Evolutionary conservation across 2,113 vertebrate species (phyloP).

Genomic region (Cacatua alba): DNA sequence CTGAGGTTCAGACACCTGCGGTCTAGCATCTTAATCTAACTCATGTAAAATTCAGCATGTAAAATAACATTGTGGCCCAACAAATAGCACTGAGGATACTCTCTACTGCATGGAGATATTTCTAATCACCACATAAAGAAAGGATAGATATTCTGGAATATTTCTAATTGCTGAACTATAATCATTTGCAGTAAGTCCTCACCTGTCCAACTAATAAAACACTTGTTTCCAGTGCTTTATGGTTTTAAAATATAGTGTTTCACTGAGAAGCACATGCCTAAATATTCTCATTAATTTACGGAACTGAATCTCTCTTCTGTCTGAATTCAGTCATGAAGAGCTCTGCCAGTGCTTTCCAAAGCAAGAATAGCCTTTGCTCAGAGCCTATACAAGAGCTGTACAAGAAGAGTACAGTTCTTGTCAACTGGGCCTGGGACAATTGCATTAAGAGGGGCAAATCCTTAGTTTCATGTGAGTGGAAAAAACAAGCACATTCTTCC

Average conservation of each 20-base stretch:
- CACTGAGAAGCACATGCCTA: neutral
- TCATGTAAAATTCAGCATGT: neutral
- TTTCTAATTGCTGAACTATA: neutral
- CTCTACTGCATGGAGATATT: neutral
- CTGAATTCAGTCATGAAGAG: neutral
- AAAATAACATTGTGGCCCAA: neutral
- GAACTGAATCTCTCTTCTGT: neutral
- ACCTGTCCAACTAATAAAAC: neutral
- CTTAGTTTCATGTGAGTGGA: neutral
- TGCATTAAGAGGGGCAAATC: neutral
- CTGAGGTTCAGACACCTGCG: neutral
- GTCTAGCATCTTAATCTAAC: neutral
- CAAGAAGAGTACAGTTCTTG: neutral
- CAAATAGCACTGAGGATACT: neutral
- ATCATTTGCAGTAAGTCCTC: neutral
- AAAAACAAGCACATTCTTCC: neutral
- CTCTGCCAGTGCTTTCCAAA: neutral
- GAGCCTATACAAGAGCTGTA: neutral
- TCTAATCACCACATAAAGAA: neutral
- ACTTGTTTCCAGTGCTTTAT: neutral
- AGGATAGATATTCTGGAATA: neutral
- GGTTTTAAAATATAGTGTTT: neutral
- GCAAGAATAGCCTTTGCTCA: neutral
- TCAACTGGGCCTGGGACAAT: neutral
- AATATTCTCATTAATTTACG: neutral